These are phyloP conservation scores for Bombus sibiricus DNA, from an alignment of 1,140 invertebrate genomes.

Conservation along the genomic window DNA sequence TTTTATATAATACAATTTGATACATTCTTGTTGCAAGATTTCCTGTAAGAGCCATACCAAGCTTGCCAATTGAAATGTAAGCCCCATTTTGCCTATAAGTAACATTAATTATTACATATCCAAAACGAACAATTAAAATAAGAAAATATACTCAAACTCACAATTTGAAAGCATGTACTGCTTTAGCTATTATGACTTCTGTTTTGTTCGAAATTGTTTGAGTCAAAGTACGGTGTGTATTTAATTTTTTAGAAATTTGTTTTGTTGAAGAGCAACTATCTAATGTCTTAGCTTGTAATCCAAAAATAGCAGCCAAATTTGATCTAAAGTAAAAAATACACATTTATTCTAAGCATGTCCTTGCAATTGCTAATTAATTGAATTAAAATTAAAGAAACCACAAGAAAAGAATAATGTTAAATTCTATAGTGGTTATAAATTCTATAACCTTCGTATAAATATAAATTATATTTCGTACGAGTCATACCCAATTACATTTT, in stretches of 20 bases:
- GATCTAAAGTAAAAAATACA: slow-evolving; percentile 60
- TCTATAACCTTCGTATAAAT: slow-evolving; percentile 12
- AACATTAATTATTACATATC: slow-evolving; percentile 25
- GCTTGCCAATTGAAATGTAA: slow-evolving; percentile 74
- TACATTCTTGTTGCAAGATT: slow-evolving; percentile 70
- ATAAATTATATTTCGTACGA: neutral
- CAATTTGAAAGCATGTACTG: slow-evolving; percentile 76
- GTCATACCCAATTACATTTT: neutral
- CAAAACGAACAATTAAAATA: slow-evolving; percentile 3
- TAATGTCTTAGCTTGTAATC: slow-evolving; percentile 51
- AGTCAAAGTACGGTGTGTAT: slow-evolving; percentile 39
- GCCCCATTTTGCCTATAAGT: slow-evolving; percentile 73
- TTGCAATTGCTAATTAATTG: neutral
- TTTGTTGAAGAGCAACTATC: slow-evolving; percentile 35
- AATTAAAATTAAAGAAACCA: neutral
- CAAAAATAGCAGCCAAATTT: slow-evolving; percentile 74
- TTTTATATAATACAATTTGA: slow-evolving; percentile 78
- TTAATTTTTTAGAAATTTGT: slow-evolving; percentile 44
- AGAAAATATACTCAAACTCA: slow-evolving; percentile 49
- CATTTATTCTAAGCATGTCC: slow-evolving; percentile 5
- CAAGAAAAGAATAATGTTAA: neutral
- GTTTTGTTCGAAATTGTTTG: slow-evolving; percentile 64
- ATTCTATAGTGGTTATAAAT: neutral
- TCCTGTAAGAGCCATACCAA: slow-evolving; percentile 77
- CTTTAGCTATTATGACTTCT: slow-evolving; percentile 77